Conservation (phyloP, 2,113 vertebrate genomes). For the Petroica traversi region DNA sequence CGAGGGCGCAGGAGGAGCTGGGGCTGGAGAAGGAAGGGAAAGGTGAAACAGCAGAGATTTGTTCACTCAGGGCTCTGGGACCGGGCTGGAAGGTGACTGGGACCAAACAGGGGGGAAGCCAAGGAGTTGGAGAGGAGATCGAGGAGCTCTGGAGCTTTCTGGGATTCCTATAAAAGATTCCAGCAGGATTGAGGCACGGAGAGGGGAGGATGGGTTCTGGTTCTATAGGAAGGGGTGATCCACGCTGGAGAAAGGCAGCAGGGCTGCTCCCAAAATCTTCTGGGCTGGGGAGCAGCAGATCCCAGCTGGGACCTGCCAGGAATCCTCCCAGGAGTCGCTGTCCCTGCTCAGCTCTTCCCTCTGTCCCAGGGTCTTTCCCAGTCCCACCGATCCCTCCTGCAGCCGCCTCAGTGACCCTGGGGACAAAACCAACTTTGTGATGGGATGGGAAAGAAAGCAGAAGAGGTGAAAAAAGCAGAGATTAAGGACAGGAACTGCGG, state of each 20-base stretch:
- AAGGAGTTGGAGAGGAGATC: background rate
- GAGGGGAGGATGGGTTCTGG: background rate
- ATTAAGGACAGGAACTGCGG: conserved; percentile 60
- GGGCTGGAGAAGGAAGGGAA: background rate
- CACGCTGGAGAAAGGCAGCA: background rate
- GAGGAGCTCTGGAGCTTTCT: background rate
- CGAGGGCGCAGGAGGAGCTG: background rate
- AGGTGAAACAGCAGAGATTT: background rate
- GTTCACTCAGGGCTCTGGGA: background rate
- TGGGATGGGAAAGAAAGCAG: background rate
- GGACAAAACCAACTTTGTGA: background rate
- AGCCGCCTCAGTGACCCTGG: background rate
- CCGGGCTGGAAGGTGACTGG: background rate
- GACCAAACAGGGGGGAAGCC: background rate
- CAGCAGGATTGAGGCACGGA: background rate
- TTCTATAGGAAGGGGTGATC: background rate
- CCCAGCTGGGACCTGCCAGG: background rate
- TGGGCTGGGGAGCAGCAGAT: background rate
- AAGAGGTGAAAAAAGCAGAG: background rate
- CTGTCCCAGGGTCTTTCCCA: background rate
- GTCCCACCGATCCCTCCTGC: background rate
- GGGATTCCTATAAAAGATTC: background rate
- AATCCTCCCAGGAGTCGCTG: background rate
- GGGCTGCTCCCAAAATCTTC: background rate
- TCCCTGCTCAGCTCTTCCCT: background rate